Evolutionary conservation across 2,113 vertebrate genomes (phyloP).

Genomic region (Otolemur garnettii): DNA sequence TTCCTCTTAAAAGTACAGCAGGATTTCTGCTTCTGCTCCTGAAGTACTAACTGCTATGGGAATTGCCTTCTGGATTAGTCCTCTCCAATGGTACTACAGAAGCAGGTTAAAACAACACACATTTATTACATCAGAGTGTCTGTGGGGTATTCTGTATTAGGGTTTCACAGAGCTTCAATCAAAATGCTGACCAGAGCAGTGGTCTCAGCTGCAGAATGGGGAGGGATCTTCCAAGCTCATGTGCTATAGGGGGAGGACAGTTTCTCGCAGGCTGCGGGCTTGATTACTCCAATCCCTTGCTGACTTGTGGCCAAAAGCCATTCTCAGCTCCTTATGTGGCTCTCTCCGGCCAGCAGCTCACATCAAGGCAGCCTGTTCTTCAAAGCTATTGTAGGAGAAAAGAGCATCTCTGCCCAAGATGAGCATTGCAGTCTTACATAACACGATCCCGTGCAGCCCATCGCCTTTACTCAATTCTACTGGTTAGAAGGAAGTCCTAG

Average conservation of each 20-base stretch:
- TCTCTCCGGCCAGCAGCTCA: not conserved
- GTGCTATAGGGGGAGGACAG: not conserved
- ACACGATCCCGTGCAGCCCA: not conserved
- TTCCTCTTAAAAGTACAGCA: not conserved
- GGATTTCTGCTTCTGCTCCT: not conserved
- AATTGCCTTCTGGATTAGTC: not conserved
- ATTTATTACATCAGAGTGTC: not conserved
- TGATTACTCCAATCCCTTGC: not conserved
- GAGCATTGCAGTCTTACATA: not conserved
- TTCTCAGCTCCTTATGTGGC: not conserved
- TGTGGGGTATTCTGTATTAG: not conserved
- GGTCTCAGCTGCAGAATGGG: not conserved
- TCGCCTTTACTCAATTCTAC: not conserved
- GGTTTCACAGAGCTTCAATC: not conserved
- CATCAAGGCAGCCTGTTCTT: not conserved
- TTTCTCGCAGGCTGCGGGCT: not conserved
- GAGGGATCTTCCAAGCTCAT: not conserved
- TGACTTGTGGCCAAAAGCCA: not conserved
- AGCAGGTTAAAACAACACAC: not conserved
- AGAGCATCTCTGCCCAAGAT: not conserved
- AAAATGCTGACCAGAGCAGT: not conserved
- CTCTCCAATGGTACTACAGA: not conserved
- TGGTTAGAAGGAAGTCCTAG: not conserved
- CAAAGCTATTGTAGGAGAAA: not conserved
- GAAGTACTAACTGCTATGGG: not conserved